phyloP scores from a whole-genome alignment of 2,797 vertebrate species.

The Leuciscus waleckii region DNA sequence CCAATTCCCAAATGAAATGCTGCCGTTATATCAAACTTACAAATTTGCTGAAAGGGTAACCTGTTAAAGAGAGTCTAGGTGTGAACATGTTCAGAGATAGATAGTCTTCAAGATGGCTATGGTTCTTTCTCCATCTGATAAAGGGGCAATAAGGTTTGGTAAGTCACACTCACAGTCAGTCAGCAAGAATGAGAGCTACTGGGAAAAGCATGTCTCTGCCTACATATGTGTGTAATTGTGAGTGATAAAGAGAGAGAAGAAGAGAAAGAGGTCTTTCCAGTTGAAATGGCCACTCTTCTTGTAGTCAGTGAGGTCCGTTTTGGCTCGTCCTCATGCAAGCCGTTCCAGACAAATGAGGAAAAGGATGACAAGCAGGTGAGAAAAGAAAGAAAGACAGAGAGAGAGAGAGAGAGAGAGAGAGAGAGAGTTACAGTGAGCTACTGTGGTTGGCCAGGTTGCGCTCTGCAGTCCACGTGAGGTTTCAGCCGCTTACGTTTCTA shows the following conservation, averaged over 20 bases:
- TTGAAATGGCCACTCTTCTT: conserved; percentile 4
- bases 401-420: conserved; percentile 46
- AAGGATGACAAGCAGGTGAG: conserved; percentile 50
- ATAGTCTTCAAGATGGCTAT: conserved; percentile 44
- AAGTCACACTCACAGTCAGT: not conserved
- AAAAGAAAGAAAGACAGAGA: conserved; percentile 50
- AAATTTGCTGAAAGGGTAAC: conserved; percentile 34
- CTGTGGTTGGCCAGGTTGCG: conserved; percentile 47
- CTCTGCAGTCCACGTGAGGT: conserved; percentile 35
- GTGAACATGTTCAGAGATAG: conserved; percentile 36
- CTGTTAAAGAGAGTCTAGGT: conserved; percentile 11
- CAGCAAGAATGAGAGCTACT: not conserved
- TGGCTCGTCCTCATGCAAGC: conserved; percentile 30
- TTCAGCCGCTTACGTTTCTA: conserved; percentile 49
- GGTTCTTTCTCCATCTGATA: conserved; percentile 31
- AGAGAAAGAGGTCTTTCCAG: conserved; percentile 3
- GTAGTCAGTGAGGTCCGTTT: not conserved
- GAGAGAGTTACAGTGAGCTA: conserved; percentile 55
- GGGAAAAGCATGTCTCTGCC: conserved; percentile 4
- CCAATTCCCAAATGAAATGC: conserved; percentile 26
- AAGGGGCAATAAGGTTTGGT: conserved; percentile 29
- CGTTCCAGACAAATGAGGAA: conserved; percentile 42
- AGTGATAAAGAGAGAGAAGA: not conserved
- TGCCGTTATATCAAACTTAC: conserved; percentile 37
- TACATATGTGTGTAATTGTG: not conserved